These are phyloP conservation scores for Xiphophorus birchmanni DNA, from an alignment of 2,797 vertebrate species.

Conservation along the genomic window DNA sequence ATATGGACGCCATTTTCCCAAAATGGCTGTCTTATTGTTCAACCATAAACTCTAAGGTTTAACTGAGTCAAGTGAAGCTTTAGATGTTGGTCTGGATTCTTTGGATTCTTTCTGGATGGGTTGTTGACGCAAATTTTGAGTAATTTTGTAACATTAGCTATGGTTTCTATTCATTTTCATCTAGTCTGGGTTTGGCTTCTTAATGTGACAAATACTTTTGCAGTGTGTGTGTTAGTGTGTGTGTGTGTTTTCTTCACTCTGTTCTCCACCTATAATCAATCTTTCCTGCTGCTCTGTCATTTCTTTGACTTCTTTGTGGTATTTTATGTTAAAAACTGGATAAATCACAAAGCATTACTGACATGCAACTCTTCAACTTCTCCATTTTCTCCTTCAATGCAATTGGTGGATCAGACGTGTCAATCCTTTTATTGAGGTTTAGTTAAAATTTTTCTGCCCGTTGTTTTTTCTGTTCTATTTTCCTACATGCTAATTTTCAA, in stretches of 20 bases:
- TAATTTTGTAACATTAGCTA: not conserved
- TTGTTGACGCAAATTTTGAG: not conserved
- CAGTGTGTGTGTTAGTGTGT: not conserved
- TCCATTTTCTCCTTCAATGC: not conserved
- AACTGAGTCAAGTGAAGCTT: not conserved
- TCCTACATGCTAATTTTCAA: not conserved
- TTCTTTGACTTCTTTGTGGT: constrained; percentile 61
- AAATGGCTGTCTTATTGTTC: not conserved
- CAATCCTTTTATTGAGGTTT: constrained; percentile 16
- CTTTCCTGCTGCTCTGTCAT: constrained; percentile 57
- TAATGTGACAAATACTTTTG: constrained; percentile 8
- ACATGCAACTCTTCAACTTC: constrained; percentile 2
- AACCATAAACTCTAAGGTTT: not conserved
- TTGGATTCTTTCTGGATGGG: not conserved
- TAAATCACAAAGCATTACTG: constrained; percentile 48
- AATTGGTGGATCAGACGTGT: constrained; percentile 13
- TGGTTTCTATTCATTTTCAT: not conserved
- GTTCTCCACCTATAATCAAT: constrained; percentile 59
- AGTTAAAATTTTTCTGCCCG: constrained; percentile 34
- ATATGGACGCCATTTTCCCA: too few relatives aligned
- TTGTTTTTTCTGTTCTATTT: not conserved
- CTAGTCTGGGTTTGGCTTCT: not conserved
- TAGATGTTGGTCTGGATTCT: not conserved
- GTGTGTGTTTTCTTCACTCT: constrained; percentile 11
- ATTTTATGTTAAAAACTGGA: constrained; percentile 58